phyloP scores from a whole-genome alignment of 2,797 vertebrate species.

The Peromyscus attwateri region DNA sequence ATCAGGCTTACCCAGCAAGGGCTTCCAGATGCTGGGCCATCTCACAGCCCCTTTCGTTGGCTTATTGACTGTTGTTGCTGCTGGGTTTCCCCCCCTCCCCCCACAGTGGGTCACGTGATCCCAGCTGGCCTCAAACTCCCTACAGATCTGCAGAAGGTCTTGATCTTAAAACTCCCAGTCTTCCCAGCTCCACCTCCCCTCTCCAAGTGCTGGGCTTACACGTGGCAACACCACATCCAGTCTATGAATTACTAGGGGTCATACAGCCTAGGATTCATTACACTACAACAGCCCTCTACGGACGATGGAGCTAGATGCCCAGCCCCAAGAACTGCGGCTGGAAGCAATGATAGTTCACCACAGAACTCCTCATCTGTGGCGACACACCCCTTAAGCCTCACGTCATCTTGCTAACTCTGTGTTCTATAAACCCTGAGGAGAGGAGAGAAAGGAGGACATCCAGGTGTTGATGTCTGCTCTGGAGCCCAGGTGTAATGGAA shows the following conservation, averaged over 20 bases:
- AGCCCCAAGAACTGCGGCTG: background rate
- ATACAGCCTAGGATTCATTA: background rate
- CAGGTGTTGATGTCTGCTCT: background rate
- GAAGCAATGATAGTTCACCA: background rate
- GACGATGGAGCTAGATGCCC: background rate
- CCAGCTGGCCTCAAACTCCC: background rate
- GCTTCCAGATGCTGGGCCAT: background rate
- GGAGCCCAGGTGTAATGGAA: slow-evolving; percentile 13
- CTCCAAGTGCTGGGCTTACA: background rate
- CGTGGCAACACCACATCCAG: too few species aligned
- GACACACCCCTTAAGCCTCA: background rate
- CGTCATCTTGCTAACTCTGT: background rate
- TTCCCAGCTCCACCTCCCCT: background rate
- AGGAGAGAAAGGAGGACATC: background rate
- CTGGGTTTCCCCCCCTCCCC: accelerated
- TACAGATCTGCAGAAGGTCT: background rate
- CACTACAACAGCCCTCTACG: background rate
- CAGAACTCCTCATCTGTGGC: background rate
- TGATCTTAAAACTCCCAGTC: background rate
- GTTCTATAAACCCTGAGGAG: slow-evolving; percentile 4
- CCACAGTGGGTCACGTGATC: background rate
- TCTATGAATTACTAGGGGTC: background rate
- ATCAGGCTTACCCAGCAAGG: background rate
- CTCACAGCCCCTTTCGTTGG: background rate
- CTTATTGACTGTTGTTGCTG: background rate